A percentile compares a stretch with the other conserved stretches of the same genome.
Conservation (phyloP, 2,888 invertebrate species). For the Atrina japonica region DNA sequence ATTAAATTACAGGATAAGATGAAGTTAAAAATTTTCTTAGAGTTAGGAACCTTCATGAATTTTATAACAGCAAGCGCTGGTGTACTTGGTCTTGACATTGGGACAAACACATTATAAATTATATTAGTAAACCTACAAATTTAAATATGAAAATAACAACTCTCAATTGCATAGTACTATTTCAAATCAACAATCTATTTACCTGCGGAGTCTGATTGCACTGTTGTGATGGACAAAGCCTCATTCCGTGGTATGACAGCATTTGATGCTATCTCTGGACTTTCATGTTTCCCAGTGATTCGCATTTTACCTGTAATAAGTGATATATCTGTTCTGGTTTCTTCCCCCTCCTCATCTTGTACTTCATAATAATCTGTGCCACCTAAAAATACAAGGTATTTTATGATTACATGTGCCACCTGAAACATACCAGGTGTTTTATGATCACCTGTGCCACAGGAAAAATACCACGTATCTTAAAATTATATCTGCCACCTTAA, state of each 20-base stretch:
- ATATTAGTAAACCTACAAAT: too few species aligned
- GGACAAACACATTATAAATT: too few species aligned
- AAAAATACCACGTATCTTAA: too few species aligned
- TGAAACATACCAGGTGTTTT: too few species aligned
- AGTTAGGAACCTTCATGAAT: not conserved
- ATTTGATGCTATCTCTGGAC: slow-evolving; percentile 43
- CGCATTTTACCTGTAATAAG: slow-evolving; percentile 85
- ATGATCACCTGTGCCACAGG: too few species aligned
- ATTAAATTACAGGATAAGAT: too few species aligned
- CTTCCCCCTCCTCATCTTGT: slow-evolving; percentile 37
- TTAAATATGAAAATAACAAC: too few species aligned
- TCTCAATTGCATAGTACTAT: not conserved
- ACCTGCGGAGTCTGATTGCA: slow-evolving; percentile 65
- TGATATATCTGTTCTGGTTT: slow-evolving; percentile 71
- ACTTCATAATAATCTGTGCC: slow-evolving; percentile 37
- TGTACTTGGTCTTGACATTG: not conserved
- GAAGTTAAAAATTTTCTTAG: too few species aligned
- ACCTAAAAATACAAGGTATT: too few species aligned
- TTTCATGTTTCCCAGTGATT: slow-evolving; percentile 73
- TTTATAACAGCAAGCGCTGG: not conserved
- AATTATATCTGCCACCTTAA: too few species aligned
- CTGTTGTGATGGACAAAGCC: slow-evolving; percentile 56
- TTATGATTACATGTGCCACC: too few species aligned
- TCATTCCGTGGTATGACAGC: slow-evolving; percentile 59
- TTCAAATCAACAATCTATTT: slow-evolving; percentile 2